These are phyloP conservation scores for Boulengeromyrus knoepffleri DNA, from an alignment of 2,113 vertebrate genomes.

Conservation along the genomic window DNA sequence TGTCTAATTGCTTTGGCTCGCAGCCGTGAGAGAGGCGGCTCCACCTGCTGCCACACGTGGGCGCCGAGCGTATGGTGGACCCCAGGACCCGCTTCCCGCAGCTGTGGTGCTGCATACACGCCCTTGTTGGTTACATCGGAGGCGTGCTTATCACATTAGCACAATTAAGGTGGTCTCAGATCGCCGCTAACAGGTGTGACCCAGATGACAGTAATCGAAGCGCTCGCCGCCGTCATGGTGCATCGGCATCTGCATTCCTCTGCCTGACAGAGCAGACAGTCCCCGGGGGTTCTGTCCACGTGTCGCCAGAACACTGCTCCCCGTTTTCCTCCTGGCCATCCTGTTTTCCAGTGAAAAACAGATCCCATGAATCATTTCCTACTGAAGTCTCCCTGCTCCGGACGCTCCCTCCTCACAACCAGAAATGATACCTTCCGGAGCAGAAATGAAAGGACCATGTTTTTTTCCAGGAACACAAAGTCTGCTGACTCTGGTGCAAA, in stretches of 20 bases:
- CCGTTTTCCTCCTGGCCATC: neutral
- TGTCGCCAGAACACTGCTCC: neutral
- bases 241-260: neutral
- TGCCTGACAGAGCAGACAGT: neutral
- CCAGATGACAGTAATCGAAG: neutral
- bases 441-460: neutral
- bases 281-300: neutral
- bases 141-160: constrained; percentile 11
- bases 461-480: neutral
- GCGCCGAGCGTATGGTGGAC: neutral
- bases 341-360: constrained; percentile 5
- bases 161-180: neutral
- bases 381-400: neutral
- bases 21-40: neutral
- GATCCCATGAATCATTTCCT: constrained; percentile 8
- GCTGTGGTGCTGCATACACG: neutral
- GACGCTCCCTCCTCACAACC: no score
- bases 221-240: neutral
- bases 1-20: constrained; percentile 13
- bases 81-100: neutral
- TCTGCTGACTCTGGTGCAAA: constrained; percentile 2
- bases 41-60: neutral
- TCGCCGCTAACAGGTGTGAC: constrained; percentile 6
- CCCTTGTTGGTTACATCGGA: constrained; percentile 4
- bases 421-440: neutral